Evolutionary conservation across 1,140 invertebrate species (phyloP), one percentile per base, ranked within the genome.

Genomic region (Pogonognathellus flavescens): DNA sequence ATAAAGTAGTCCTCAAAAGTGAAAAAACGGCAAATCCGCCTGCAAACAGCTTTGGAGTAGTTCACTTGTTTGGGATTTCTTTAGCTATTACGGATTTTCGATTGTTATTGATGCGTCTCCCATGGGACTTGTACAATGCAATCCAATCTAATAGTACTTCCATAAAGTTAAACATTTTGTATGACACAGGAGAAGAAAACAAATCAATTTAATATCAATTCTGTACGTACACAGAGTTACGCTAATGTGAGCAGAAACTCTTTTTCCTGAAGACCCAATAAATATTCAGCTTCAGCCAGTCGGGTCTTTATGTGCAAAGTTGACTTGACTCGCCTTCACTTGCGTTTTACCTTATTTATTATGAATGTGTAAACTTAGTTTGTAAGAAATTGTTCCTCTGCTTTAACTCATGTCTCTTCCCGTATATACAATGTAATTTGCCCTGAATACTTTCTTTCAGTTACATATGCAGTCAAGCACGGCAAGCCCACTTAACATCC

Each of bases 311-410:
- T 41, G 31, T 76, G 41, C n/a, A 50, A 25, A 76, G 70, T 76
- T 50, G 14, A 66, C 62, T 31, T 14, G 11, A 66, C 20, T 66
- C 70, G 31, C 53, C 53, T 57, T n/a, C n/a, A 41, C 70, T 76
- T 76, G 31, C 31, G 70, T 76, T 76, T 76, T 76, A 76, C 41
- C 70, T 49, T 76, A 76, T 76, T 76, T 76, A 76, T 76, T 76
- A 76, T 76, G 41, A 76, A 76, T 76, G 70, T 76, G 70, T 76
- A 76, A 76, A 76, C 70, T 76, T 50, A 76, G 62, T 76, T 76
- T 76, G 70, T 76, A 76, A 76, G 70, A 76, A 76, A 76, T 76
- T 76, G 70, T 50, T 57, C 41, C 70, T 50, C 16, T 76, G n/a
- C 70, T 18, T 31, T 76, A 49, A 25, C 70, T 76, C 16, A 76